These are phyloP conservation scores for Hyalella azteca DNA, from an alignment of 2,888 invertebrate species.

Conservation along the genomic window DNA sequence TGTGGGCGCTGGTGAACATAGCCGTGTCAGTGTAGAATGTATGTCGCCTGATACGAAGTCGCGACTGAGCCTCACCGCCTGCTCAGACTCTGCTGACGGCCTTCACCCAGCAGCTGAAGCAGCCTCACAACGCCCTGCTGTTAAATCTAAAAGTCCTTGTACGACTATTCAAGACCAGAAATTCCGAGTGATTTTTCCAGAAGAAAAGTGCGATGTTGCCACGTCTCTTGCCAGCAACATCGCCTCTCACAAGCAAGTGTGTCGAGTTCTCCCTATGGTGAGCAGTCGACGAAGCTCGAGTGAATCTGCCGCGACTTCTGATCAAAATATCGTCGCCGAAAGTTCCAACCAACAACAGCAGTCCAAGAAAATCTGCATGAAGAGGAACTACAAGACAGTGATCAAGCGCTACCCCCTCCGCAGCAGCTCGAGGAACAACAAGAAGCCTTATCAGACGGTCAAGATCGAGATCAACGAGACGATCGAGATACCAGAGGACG, in stretches of 20 bases:
- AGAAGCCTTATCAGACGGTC: slow-evolving; percentile 55
- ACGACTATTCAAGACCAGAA: no score
- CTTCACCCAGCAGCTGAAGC: no score
- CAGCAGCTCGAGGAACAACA: slow-evolving; percentile 53
- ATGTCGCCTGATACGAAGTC: no score
- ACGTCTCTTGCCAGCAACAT: no score
- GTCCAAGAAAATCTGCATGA: slow-evolving; percentile 57
- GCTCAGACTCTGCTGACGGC: no score
- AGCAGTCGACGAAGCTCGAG: slow-evolving; percentile 53
- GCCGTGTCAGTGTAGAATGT: no score
- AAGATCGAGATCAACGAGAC: slow-evolving; percentile 58
- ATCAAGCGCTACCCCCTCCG: slow-evolving; percentile 57
- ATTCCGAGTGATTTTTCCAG: no score
- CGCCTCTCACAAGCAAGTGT: slow-evolving; percentile 52
- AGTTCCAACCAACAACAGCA: slow-evolving; percentile 6
- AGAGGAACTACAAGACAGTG: slow-evolving; percentile 57
- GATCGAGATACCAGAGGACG: slow-evolving; percentile 55
- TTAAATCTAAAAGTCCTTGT: no score
- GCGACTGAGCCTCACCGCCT: no score
- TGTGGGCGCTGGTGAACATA: no score
- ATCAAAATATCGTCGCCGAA: slow-evolving; percentile 36
- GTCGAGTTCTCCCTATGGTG: slow-evolving; percentile 56
- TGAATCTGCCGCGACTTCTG: slow-evolving; percentile 37
- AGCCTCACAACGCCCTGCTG: no score
- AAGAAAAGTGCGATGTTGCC: not conserved